These are phyloP conservation scores for Peromyscus melanophrys DNA, from an alignment of 2,797 vertebrate species.

Conservation along the genomic window DNA sequence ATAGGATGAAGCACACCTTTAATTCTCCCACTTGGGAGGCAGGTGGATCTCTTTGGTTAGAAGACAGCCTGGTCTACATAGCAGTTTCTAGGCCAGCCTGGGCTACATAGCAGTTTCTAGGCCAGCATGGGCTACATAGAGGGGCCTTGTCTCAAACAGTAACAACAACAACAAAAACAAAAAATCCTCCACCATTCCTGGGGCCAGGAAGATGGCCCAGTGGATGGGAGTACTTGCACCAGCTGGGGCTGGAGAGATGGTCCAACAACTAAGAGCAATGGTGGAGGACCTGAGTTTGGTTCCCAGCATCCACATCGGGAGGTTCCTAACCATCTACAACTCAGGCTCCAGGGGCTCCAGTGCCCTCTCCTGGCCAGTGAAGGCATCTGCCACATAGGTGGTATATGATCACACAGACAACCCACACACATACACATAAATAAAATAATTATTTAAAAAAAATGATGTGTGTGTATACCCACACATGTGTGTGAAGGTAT, in stretches of 20 bases:
- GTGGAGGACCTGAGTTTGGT: neutral
- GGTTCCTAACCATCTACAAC: neutral
- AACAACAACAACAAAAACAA: neutral
- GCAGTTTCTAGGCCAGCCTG: neutral
- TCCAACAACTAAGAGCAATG: neutral
- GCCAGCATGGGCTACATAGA: neutral
- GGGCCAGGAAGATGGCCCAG: neutral
- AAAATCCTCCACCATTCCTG: neutral
- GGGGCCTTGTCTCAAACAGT: neutral
- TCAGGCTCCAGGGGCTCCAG: neutral
- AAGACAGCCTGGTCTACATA: neutral
- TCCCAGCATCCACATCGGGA: neutral
- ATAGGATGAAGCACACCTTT: neutral
- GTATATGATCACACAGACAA: neutral
- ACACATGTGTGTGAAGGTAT: neutral
- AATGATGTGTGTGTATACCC: neutral
- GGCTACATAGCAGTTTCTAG: neutral
- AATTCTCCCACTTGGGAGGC: neutral
- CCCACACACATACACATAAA: neutral
- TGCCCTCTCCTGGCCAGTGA: neutral
- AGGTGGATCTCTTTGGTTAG: neutral
- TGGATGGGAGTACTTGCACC: neutral
- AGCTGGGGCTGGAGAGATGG: neutral
- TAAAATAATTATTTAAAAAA: neutral
- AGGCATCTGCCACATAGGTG: neutral